These are phyloP conservation scores for Monoplex corrugatus DNA, from an alignment of 2,888 invertebrate genomes.

Conservation along the genomic window DNA sequence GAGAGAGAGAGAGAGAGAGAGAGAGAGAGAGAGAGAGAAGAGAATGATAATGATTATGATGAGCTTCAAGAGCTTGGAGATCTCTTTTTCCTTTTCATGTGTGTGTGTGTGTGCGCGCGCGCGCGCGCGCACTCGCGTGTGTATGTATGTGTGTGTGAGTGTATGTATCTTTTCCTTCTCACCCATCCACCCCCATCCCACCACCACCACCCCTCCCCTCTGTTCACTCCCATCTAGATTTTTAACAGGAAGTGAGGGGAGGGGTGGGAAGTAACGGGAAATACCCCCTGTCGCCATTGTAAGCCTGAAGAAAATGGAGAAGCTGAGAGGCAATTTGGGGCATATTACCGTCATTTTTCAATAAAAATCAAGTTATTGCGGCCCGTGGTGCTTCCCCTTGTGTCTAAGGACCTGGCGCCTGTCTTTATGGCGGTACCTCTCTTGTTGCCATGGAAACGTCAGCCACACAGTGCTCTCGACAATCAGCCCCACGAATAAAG, in stretches of 20 bases:
- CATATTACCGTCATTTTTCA: conserved; percentile 12
- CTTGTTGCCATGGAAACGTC: too few species aligned
- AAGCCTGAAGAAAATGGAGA: conserved; percentile 10
- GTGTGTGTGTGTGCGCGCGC: conserved; percentile 2
- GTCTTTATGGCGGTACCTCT: too few species aligned
- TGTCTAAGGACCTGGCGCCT: too few species aligned
- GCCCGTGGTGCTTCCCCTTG: too few species aligned
- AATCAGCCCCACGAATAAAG: too few species aligned
- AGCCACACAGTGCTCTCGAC: too few species aligned
- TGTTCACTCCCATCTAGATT: neutral
- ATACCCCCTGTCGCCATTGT: neutral
- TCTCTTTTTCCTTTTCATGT: neutral
- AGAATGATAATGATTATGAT: neutral
- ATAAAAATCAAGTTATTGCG: conserved; percentile 32
- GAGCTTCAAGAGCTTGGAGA: too few species aligned
- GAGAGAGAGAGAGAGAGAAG: neutral
- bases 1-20: neutral
- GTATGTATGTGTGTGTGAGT: neutral
- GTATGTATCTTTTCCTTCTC: neutral
- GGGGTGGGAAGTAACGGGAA: neutral
- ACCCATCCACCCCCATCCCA: too few species aligned
- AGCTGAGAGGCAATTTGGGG: neutral
- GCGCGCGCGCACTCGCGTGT: neutral
- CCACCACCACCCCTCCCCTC: too few species aligned
- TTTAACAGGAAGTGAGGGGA: neutral